Evolutionary conservation across 2,113 vertebrate genomes (phyloP), one percentile per base, ranked within the genome.

Genomic region (Donacobius atricapilla): DNA sequence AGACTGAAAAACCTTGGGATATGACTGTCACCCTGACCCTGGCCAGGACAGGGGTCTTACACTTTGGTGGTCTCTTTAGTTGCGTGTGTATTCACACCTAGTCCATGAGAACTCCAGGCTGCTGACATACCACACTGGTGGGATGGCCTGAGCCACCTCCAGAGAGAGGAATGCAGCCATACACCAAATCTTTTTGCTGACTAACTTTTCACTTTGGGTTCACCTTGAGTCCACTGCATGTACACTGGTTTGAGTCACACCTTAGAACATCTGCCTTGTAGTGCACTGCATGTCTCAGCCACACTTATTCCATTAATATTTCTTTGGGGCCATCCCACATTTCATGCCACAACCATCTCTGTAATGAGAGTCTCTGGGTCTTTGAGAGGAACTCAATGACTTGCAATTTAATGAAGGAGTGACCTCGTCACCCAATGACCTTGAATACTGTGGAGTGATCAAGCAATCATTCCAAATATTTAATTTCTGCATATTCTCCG

Each of bases 111-210:
- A 50, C 54, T 81, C 42, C 33, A 35, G 20, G 8, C 9, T 87
- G 13, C 17, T 58, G 14, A 19, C 0, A 0, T 45, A 7, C 22
- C 25, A 31, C 10, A 2, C 3, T 4, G 23, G 11, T 24, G 30
- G 30, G 12, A 31, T 61, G 13, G 22, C 10, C 21, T 33, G 33
- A 85, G 15, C 10, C 31, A 25, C 16, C 14, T 61, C 20, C 48
- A 37, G 40, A n/a, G 44, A 54, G 0, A 37, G 10, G 16, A 60
- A 31, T 66, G 14, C 16, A 82, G 35, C 9, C 25, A 19, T 3
- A 12, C 1, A 1, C 0, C 7, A 7, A 2, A 15, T 12, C 4
- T 50, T 85, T 78, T 57, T 89, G 2, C 11, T 35, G 15, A 4
- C 7, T 60, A 22, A 25, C 14, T 85, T 91, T 48, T 56, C 37